Conservation (phyloP, 2,113 vertebrate genomes). For the Gadus chalcogrammus region DNA sequence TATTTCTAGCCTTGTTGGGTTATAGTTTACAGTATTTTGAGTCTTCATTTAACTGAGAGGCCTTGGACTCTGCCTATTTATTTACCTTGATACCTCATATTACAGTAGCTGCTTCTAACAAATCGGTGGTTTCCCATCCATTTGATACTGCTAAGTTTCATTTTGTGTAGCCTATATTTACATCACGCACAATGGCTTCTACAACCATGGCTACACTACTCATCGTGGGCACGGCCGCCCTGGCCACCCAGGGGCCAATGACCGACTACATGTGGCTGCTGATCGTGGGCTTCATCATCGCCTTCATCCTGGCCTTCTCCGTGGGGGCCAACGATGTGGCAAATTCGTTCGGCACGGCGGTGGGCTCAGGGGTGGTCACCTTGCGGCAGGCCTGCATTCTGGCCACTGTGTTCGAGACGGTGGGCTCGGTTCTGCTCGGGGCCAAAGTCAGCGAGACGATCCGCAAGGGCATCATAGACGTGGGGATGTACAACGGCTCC, state of each 20-base stretch:
- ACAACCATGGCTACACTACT: conserved; percentile 49
- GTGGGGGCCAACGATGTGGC: conserved; percentile 98
- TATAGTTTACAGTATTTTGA: no score
- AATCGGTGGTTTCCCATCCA: conserved; percentile 44
- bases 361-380: conserved; percentile 94
- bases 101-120: conserved; percentile 52
- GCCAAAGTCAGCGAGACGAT: conserved; percentile 98
- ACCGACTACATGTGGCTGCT: conserved; percentile 81
- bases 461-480: conserved; percentile 88
- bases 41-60: neutral
- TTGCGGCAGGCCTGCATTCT: conserved; percentile 89
- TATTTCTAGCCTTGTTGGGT: conserved; percentile 39
- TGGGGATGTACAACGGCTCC: conserved; percentile 78
- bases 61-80: conserved; percentile 59
- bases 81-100: conserved; percentile 72
- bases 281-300: conserved; percentile 89
- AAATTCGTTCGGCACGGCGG: conserved; percentile 95
- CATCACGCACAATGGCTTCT: conserved; percentile 60
- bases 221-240: conserved; percentile 28
- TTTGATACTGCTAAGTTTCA: conserved; percentile 63
- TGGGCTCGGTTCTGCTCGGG: conserved; percentile 90
- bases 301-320: conserved; percentile 93
- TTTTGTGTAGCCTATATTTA: conserved; percentile 45
- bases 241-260: neutral
- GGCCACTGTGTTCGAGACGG: conserved; percentile 90